Evolutionary conservation across 2,797 vertebrate species (phyloP).

Genomic region (Silurus lanzhouensis): DNA sequence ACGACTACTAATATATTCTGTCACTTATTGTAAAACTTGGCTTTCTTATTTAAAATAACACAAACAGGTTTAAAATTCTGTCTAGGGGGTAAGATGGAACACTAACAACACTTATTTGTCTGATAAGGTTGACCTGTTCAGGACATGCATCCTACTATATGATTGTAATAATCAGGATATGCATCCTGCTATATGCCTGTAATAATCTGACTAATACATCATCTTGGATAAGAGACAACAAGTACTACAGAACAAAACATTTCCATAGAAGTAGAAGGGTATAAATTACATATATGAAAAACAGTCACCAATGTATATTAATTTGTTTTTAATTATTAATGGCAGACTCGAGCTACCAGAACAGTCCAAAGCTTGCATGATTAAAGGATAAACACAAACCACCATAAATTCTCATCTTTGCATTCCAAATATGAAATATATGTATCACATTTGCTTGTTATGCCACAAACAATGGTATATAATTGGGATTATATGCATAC

Average conservation of each 20-base stretch:
- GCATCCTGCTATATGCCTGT: not conserved
- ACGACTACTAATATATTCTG: not conserved
- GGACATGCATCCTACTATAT: not conserved
- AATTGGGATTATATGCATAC: not conserved
- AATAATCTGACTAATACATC: not conserved
- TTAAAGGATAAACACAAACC: not conserved
- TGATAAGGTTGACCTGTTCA: not conserved
- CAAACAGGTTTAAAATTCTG: not conserved
- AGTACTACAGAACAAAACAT: not conserved
- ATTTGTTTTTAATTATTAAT: not conserved
- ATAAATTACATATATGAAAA: not conserved
- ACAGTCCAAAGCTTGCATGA: slow-evolving; percentile 18
- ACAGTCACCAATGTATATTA: not conserved
- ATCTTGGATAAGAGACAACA: not conserved
- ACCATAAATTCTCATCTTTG: not conserved
- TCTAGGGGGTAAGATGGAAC: not conserved
- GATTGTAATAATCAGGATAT: not conserved
- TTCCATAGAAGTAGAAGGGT: not conserved
- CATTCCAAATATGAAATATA: not conserved
- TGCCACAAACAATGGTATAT: no score
- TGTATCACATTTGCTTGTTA: not conserved
- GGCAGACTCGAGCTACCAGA: not conserved
- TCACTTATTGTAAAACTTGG: slow-evolving; percentile 9
- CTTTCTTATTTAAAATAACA: not conserved
- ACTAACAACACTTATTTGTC: not conserved